phyloP scores from a whole-genome alignment of 2,113 vertebrate species.

The Microtus pennsylvanicus region DNA sequence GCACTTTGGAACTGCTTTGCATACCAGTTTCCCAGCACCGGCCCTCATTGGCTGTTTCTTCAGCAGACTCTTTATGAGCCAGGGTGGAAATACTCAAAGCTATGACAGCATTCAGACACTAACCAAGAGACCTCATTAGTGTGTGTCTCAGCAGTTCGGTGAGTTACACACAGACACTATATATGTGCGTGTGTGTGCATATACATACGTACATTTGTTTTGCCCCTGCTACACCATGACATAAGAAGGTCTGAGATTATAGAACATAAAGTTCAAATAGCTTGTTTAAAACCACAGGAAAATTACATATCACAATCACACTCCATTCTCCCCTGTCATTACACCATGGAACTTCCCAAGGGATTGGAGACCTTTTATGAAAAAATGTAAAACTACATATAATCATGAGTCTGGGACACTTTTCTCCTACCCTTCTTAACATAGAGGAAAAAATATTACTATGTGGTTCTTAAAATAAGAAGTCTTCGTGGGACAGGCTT shows the following conservation, averaged over 20 bases:
- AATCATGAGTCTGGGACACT: constrained; percentile 49
- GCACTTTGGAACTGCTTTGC: not conserved
- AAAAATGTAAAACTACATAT: constrained; percentile 66
- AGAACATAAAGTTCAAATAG: constrained; percentile 64
- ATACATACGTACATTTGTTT: too few relatives aligned
- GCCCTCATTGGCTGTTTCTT: constrained; percentile 22
- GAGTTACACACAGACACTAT: not conserved
- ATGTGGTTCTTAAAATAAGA: constrained; percentile 74
- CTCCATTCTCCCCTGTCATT: not conserved
- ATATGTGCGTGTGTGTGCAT: not conserved
- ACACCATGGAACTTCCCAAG: constrained; percentile 31
- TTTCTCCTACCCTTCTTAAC: constrained; percentile 51
- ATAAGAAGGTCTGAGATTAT: constrained; percentile 67
- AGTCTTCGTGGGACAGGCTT: constrained; percentile 67
- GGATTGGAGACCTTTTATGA: constrained; percentile 57
- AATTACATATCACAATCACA: constrained; percentile 53
- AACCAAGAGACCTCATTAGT: constrained; percentile 48
- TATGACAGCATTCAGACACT: constrained; percentile 45
- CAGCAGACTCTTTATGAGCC: not conserved
- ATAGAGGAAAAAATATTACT: constrained; percentile 54
- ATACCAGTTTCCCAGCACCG: not conserved
- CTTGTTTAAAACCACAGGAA: constrained; percentile 64
- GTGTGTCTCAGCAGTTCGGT: constrained; percentile 64
- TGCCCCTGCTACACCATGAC: constrained; percentile 45
- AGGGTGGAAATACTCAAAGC: constrained; percentile 41